A percentile compares a stretch with the other conserved stretches of the same genome.
These are phyloP conservation scores for Lamellibrachia luymesi DNA, from an alignment of 1,140 invertebrate species.

Conservation along the genomic window DNA sequence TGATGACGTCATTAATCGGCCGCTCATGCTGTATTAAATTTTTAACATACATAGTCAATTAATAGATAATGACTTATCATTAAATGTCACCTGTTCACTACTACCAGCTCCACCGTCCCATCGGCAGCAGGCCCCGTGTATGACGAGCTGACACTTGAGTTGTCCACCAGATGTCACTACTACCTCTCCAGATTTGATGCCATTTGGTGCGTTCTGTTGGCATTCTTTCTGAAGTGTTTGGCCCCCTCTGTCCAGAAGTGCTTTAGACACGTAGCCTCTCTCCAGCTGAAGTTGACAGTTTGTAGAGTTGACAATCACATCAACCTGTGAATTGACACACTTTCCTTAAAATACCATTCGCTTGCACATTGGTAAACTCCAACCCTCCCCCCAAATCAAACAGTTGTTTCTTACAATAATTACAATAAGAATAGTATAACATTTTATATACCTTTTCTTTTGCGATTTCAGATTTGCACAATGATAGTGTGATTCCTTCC, in stretches of 20 bases:
- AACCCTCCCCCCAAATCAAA: too few species aligned
- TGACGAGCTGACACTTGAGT: not conserved
- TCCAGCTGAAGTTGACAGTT: not conserved
- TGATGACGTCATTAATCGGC: too few species aligned
- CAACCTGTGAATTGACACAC: not conserved
- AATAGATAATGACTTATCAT: too few species aligned
- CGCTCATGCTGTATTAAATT: not conserved
- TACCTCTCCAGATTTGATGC: constrained; percentile 10
- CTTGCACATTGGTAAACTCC: too few species aligned
- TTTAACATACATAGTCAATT: too few species aligned
- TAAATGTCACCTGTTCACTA: constrained; percentile 21
- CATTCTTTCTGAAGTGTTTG: not conserved
- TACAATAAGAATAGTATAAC: too few species aligned
- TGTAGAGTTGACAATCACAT: constrained; percentile 7
- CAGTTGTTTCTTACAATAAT: too few species aligned
- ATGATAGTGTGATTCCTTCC: not conserved
- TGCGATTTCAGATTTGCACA: not conserved
- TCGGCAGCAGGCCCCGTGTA: constrained; percentile 6
- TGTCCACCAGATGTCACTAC: constrained; percentile 5
- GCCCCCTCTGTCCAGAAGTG: not conserved
- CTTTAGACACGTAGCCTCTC: not conserved
- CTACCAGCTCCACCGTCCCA: constrained; percentile 11
- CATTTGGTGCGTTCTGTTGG: not conserved
- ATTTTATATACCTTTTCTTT: not conserved
- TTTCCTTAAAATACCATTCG: not conserved